A percentile compares a stretch with the other conserved stretches of the same genome.
phyloP scores from a whole-genome alignment of 1,140 invertebrate genomes.

The Yoshiicerus persimilis region DNA sequence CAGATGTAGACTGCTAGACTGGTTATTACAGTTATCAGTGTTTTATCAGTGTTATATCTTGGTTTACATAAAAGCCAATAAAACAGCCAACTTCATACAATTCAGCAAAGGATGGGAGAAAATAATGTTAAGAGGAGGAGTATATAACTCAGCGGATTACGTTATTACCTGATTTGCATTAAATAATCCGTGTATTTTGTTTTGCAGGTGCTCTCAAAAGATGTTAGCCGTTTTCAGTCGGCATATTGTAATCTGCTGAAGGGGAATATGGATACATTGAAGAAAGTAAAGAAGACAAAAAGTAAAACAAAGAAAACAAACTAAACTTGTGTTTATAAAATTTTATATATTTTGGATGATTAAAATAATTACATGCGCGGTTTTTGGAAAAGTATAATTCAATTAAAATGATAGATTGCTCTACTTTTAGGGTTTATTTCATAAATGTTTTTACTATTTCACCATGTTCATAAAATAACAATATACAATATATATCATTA shows the following conservation, averaged over 20 bases:
- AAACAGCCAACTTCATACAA: too few relatives aligned
- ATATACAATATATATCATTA: background rate
- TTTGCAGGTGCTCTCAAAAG: slow-evolving; percentile 70
- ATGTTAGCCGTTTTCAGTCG: slow-evolving; percentile 81
- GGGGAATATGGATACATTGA: slow-evolving; percentile 81
- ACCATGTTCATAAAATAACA: background rate
- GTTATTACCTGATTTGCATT: slow-evolving; percentile 24
- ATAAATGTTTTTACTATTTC: background rate
- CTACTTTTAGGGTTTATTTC: background rate
- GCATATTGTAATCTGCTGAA: slow-evolving; percentile 80
- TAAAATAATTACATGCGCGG: background rate
- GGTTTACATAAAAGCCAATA: too few relatives aligned
- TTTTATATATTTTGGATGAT: background rate
- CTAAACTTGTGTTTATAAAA: background rate
- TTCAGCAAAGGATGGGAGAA: too few relatives aligned
- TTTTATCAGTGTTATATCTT: too few relatives aligned
- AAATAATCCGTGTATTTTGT: background rate
- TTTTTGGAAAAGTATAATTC: background rate
- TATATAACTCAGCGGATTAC: too few relatives aligned
- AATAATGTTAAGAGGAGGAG: too few relatives aligned
- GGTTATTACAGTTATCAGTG: too few relatives aligned
- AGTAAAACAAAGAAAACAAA: slow-evolving; percentile 66
- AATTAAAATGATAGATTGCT: background rate
- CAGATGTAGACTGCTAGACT: too few relatives aligned
- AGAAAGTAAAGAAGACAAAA: slow-evolving; percentile 79